Evolutionary conservation across 2,113 vertebrate species (phyloP).

Genomic region (Dissostichus mawsoni): DNA sequence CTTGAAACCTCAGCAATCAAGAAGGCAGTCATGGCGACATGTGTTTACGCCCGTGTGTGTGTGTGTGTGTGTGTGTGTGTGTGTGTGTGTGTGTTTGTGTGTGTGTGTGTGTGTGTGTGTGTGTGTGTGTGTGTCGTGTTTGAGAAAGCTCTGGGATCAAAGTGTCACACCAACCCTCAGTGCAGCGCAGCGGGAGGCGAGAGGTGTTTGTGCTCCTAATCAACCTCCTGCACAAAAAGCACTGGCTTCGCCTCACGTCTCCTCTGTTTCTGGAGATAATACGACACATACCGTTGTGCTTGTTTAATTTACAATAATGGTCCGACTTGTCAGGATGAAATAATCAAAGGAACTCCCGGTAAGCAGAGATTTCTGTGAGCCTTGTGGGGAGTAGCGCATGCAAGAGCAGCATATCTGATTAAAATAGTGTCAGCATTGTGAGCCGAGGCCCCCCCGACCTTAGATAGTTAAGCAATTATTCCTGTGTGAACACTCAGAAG

Average conservation of each 20-base stretch:
- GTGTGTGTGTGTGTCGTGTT: slow-evolving; percentile 31
- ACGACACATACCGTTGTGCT: slow-evolving; percentile 45
- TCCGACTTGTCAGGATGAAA: slow-evolving; percentile 62
- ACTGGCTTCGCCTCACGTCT: slow-evolving; percentile 41
- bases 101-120: not conserved
- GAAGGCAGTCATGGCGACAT: slow-evolving; percentile 7
- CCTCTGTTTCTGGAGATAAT: slow-evolving; percentile 63
- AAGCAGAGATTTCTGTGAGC: slow-evolving; percentile 41
- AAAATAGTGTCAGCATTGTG: slow-evolving; percentile 31
- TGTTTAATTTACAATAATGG: slow-evolving; percentile 71
- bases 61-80: not conserved
- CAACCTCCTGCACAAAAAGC: slow-evolving; percentile 58
- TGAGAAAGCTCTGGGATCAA: slow-evolving; percentile 51
- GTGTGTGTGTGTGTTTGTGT: not conserved
- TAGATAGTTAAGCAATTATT: slow-evolving; percentile 51
- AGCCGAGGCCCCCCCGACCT: slow-evolving; percentile 13
- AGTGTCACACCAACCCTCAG: slow-evolving; percentile 43
- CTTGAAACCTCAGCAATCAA: slow-evolving; percentile 8
- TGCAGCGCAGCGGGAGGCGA: slow-evolving; percentile 41
- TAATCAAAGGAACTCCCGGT: slow-evolving; percentile 65
- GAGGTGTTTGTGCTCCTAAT: slow-evolving; percentile 66
- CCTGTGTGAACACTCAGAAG: slow-evolving; percentile 17
- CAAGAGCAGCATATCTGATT: slow-evolving; percentile 46
- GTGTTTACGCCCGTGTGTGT: not conserved
- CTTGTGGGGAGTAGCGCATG: slow-evolving; percentile 24